Base-by-base conservation (phyloP, 2,888 invertebrate species). In the Lucinisca nassula region DNA sequence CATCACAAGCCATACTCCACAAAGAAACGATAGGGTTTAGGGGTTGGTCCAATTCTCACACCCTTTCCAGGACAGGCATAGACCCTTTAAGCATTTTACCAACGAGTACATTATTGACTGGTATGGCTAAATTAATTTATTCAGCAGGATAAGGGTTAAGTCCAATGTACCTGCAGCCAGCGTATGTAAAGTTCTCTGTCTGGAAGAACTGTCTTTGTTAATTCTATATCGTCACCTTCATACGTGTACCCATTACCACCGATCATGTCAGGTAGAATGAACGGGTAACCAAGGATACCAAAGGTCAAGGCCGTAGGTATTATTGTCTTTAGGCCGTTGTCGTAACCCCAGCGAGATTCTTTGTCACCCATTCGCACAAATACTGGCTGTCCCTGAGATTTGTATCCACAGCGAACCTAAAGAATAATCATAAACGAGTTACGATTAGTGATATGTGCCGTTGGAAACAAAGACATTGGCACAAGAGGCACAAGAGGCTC, bases 191-290 rank as follows among this genome's bases (percentile, higher is more conserved):
- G 94, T 83, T 96, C 96, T 70, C 93, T 90, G 61, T 94, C 94
- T 24, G 93, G 92, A n/a, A 93, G 74, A 24, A 87, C 75, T 14
- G 88, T 90, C 30, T 89, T 76, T 3, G 95, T 95, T 14, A 83
- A 87, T 14, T 79, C 84, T 37, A 83, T 72, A 2, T n/a, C 74
- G 8, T 84, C 49, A n/a, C 61, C 82, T 0, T 84, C 49, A 30
- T 85, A 86, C 49, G 79, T 85, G 73, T 94, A 94, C n/a, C 96
- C 96, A 89, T 99, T 98, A 4, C 95, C 99, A 0, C 99, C 99
- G 0, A 99, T 98, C 27, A 99, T 98, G 0, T 99, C 99, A 0
- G 99, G 98, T 97, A 99, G 98, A 72, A 99, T 97, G 93, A 99
- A 99, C 0, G 98, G 97, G 96, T 98, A 99, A 0, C 99, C 99